Conservation (phyloP, 2,888 invertebrate genomes). For the Coecobrya sp. region DNA sequence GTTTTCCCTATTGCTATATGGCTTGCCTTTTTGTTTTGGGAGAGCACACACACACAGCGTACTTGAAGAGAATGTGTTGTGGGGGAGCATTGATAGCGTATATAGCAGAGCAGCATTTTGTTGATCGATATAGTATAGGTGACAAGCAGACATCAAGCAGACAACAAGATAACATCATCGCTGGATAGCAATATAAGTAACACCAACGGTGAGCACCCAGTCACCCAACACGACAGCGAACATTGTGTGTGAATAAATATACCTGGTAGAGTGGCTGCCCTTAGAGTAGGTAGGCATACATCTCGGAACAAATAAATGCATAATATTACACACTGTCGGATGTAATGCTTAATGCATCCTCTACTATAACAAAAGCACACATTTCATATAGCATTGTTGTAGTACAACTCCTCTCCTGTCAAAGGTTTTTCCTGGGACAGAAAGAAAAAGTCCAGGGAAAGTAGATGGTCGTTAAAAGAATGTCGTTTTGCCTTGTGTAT, state of each 20-base stretch:
- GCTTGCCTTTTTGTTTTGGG: neutral
- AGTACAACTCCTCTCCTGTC: neutral
- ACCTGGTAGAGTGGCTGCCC: neutral
- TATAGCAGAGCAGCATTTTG: constrained; percentile 19
- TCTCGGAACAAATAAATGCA: too few species aligned
- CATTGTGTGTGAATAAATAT: neutral
- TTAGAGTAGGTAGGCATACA: neutral
- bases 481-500: constrained; percentile 28
- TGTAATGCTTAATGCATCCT: too few species aligned
- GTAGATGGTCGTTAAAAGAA: constrained; percentile 56
- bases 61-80: too few species aligned
- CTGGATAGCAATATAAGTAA: constrained; percentile 18
- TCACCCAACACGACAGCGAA: constrained; percentile 26
- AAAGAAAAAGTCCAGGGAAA: constrained; percentile 44
- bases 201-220: constrained; percentile 66
- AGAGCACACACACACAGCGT: neutral
- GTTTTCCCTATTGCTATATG: neutral
- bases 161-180: constrained; percentile 69
- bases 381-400: neutral
- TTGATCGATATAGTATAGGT: constrained; percentile 49
- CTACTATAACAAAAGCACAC: too few species aligned
- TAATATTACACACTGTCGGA: too few species aligned
- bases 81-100: neutral
- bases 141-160: constrained; percentile 75
- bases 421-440: constrained; percentile 57